Conservation (phyloP, 2,797 vertebrate species). For the Cryptoprocta ferox region DNA sequence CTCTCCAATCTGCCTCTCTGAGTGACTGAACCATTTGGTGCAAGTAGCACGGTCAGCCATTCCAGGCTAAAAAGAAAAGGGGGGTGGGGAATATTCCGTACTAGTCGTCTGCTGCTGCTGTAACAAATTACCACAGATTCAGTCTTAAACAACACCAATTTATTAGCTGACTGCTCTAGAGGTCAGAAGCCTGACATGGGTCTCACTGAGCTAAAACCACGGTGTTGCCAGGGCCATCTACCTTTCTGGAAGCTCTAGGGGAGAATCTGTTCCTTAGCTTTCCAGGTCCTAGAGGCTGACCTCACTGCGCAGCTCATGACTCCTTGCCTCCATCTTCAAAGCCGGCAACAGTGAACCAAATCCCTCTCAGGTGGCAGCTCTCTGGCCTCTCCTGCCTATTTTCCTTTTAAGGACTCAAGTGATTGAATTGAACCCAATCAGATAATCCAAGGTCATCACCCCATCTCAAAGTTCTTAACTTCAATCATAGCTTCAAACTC, state of each 20-base stretch:
- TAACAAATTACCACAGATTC: not conserved
- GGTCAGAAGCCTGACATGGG: not conserved
- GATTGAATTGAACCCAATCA: not conserved
- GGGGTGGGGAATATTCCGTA: too few species aligned
- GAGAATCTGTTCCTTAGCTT: not conserved
- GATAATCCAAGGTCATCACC: not conserved
- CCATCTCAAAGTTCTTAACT: not conserved
- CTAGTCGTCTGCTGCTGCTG: not conserved
- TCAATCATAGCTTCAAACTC: not conserved
- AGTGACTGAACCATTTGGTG: not conserved
- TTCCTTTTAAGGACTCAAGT: not conserved
- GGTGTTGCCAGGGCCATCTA: not conserved
- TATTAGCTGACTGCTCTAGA: not conserved
- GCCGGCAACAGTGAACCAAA: not conserved
- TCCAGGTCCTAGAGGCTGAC: not conserved
- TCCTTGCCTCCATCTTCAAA: not conserved
- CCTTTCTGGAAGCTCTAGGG: not conserved
- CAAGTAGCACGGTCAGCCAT: not conserved
- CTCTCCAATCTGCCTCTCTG: not conserved
- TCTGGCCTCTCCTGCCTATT: not conserved
- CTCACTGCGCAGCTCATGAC: not conserved
- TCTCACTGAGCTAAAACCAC: not conserved
- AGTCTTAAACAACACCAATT: not conserved
- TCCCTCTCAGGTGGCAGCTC: not conserved
- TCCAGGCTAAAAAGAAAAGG: not conserved